These are phyloP conservation scores for Colostygia pectinataria DNA, from an alignment of 2,888 invertebrate species.

Conservation along the genomic window DNA sequence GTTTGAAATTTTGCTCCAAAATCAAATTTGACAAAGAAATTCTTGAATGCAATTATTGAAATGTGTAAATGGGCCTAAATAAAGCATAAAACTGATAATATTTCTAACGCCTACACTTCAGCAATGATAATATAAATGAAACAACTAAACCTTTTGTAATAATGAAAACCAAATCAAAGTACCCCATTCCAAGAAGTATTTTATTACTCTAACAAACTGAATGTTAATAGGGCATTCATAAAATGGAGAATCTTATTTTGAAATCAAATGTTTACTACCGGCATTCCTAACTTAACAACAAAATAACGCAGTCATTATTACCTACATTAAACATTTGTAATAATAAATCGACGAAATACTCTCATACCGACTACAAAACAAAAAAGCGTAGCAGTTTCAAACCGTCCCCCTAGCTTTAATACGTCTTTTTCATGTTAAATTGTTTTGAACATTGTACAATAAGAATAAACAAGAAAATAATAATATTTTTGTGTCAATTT, in stretches of 20 bases:
- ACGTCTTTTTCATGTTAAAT: conserved; percentile 7
- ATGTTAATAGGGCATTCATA: conserved; percentile 6
- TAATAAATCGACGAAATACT: conserved; percentile 13
- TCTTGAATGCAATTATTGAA: too few species aligned
- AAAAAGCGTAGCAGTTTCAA: conserved; percentile 19
- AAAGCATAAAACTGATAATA: too few species aligned
- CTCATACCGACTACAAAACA: not conserved
- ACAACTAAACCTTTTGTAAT: not conserved
- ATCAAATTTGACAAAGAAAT: too few species aligned
- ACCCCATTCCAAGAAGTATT: not conserved
- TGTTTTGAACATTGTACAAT: conserved; percentile 3
- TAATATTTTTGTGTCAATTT: conserved; percentile 6
- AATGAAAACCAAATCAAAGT: conserved; percentile 4
- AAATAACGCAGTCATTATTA: conserved; percentile 10
- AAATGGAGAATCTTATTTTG: conserved; percentile 9
- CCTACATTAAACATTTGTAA: conserved; percentile 16
- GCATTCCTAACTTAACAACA: conserved; percentile 12
- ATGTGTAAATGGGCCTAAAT: too few species aligned
- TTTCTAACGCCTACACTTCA: too few species aligned
- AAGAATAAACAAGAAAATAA: conserved; percentile 6
- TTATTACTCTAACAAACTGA: conserved; percentile 5
- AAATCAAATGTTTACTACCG: conserved; percentile 10
- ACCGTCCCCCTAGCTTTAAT: conserved; percentile 1
- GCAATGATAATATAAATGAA: not conserved
- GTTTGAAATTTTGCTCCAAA: too few species aligned